A percentile compares a stretch with the other conserved stretches of the same genome.
Evolutionary conservation across 2,113 vertebrate species (phyloP).

Genomic region (Sylvia atricapilla): DNA sequence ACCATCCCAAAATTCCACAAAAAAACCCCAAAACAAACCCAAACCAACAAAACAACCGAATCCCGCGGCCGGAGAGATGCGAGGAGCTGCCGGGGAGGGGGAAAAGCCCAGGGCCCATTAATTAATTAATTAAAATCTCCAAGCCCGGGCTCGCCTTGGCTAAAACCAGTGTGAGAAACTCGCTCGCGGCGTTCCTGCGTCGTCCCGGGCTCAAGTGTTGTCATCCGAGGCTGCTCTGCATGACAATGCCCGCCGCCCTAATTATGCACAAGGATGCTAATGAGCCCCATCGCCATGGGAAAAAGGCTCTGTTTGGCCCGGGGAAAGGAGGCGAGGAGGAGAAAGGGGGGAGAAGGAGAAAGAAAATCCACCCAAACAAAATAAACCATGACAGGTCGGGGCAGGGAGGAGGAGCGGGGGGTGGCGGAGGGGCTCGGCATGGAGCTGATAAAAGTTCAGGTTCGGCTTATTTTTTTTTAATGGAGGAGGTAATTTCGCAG

Average conservation of each 20-base stretch:
- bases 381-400: conserved; percentile 44
- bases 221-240: conserved; percentile 78
- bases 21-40: too few species aligned
- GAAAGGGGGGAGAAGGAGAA: background rate
- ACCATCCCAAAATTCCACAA: too few species aligned
- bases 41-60: too few species aligned
- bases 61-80: background rate
- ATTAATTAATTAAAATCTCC: conserved; percentile 74
- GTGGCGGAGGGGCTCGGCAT: background rate
- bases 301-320: conserved; percentile 66
- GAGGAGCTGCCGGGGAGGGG: background rate
- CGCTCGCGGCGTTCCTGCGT: conserved; percentile 58
- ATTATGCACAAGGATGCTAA: conserved; percentile 83
- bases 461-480: too few species aligned
- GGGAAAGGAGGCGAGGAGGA: background rate
- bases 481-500: too few species aligned
- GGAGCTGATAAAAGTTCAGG: too few species aligned
- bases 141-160: conserved; percentile 49
- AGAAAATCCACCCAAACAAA: conserved; percentile 62
- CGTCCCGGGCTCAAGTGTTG: conserved; percentile 77
- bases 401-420: background rate
- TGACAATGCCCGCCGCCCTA: conserved; percentile 71
- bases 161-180: conserved; percentile 80
- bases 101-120: conserved; percentile 1
- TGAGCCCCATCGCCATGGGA: conserved; percentile 68